These are phyloP conservation scores for Drosophila sechellia DNA, from an alignment of 1,140 invertebrate species.

Conservation along the genomic window DNA sequence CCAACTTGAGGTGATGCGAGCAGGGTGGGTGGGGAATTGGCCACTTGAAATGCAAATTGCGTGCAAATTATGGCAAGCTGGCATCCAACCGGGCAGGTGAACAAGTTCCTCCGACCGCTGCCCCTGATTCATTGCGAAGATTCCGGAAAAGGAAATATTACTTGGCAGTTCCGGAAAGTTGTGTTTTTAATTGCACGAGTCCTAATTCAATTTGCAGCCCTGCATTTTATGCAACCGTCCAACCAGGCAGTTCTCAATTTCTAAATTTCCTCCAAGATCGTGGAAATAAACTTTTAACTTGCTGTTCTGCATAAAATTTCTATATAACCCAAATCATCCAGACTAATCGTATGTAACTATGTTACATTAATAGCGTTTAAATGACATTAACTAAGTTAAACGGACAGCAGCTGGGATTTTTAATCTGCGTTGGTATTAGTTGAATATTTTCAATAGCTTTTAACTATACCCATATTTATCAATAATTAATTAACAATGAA, in stretches of 20 bases:
- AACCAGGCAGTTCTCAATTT: background rate
- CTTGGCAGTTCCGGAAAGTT: constrained; percentile 54
- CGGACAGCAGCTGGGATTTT: too few species aligned
- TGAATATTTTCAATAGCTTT: too few species aligned
- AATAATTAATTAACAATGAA: too few species aligned
- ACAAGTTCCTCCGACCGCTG: constrained; percentile 45
- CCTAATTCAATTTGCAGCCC: constrained; percentile 64
- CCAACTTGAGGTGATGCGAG: constrained; percentile 36
- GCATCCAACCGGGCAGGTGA: constrained; percentile 63
- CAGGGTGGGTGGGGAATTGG: constrained; percentile 44
- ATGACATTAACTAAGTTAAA: too few species aligned
- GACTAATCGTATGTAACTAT: too few species aligned
- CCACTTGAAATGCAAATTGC: constrained; percentile 82
- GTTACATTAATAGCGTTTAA: too few species aligned
- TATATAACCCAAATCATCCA: too few species aligned
- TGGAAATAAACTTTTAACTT: too few species aligned
- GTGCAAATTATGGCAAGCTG: constrained; percentile 80
- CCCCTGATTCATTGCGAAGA: constrained; percentile 40
- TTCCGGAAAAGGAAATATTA: constrained; percentile 59
- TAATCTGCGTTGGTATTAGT: too few species aligned
- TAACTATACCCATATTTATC: too few species aligned
- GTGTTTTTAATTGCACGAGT: constrained; percentile 66
- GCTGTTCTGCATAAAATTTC: too few species aligned
- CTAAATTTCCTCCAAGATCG: background rate
- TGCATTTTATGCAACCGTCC: constrained; percentile 26